A percentile compares a stretch with the other conserved stretches of the same genome.
Evolutionary conservation across 2,797 vertebrate genomes (phyloP).

Genomic region (Pangasius mekongensis): DNA sequence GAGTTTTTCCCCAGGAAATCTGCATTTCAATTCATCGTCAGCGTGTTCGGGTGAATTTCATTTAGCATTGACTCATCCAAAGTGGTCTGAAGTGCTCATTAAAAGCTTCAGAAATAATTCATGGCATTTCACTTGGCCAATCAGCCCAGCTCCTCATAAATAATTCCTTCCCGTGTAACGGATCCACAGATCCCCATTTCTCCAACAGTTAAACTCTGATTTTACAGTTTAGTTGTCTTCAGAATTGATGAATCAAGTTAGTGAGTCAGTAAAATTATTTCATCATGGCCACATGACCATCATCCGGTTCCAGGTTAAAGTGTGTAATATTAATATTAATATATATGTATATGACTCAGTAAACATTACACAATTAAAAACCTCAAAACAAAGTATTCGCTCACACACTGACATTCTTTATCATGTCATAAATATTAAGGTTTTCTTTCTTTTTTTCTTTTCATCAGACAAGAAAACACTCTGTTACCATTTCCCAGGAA

Average conservation of each 20-base stretch:
- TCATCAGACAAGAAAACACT: background rate
- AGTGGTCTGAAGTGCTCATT: constrained; percentile 52
- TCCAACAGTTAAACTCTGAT: constrained; percentile 52
- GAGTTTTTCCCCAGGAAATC: background rate
- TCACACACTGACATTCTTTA: background rate
- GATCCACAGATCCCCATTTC: constrained; percentile 55
- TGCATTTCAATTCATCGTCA: background rate
- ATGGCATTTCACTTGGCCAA: constrained; percentile 63
- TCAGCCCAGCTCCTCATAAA: constrained; percentile 25
- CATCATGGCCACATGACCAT: background rate
- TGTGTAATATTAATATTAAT: background rate
- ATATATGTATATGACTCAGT: background rate
- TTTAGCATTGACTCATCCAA: constrained; percentile 55
- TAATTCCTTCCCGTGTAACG: constrained; percentile 63
- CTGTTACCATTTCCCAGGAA: background rate
- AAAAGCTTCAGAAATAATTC: constrained; percentile 69
- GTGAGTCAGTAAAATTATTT: constrained; percentile 5
- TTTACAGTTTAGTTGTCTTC: constrained; percentile 49
- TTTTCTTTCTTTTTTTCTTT: background rate
- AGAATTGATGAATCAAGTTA: constrained; percentile 31
- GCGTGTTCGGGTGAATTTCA: background rate
- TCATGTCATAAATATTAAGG: background rate
- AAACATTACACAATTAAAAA: background rate
- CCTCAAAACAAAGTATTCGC: background rate
- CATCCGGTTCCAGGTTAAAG: background rate